Percentiles rank a stretch among this genome's conserved stretches.
Evolutionary conservation across 2,113 vertebrate genomes (phyloP).

Genomic region (Hiodon alosoides): DNA sequence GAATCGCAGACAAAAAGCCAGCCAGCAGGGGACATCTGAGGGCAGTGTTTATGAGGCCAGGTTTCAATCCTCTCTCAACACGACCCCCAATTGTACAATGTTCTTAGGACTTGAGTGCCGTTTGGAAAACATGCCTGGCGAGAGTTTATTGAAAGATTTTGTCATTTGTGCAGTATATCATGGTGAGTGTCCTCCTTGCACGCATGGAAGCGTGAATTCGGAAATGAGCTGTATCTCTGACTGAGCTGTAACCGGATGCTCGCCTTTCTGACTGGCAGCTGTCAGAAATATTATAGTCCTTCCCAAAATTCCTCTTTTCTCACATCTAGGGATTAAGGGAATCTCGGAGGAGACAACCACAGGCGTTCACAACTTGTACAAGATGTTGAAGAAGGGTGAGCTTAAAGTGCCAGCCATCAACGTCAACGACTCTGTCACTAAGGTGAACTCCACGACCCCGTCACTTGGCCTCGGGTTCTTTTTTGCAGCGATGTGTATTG

Average conservation of each 20-base stretch:
- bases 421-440: conserved; percentile 96
- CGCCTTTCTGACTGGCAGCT: too few species aligned
- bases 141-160: background rate
- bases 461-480: too few species aligned
- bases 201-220: too few species aligned
- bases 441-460: conserved; percentile 60
- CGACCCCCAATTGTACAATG: background rate
- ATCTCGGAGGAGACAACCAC: conserved; percentile 96
- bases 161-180: too few species aligned
- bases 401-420: conserved; percentile 94
- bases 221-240: too few species aligned
- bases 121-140: background rate
- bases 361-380: conserved; percentile 95
- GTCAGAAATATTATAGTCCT: too few species aligned
- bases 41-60: background rate
- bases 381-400: conserved; percentile 83
- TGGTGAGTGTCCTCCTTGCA: too few species aligned
- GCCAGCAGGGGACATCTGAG: background rate
- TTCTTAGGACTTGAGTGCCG: background rate
- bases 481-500: too few species aligned
- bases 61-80: background rate
- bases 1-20: background rate
- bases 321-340: conserved; percentile 75
- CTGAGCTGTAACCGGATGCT: too few species aligned
- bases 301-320: background rate